Conservation (phyloP, 1,140 invertebrate species). For the honey bee (Apis mellifera) region DNA sequence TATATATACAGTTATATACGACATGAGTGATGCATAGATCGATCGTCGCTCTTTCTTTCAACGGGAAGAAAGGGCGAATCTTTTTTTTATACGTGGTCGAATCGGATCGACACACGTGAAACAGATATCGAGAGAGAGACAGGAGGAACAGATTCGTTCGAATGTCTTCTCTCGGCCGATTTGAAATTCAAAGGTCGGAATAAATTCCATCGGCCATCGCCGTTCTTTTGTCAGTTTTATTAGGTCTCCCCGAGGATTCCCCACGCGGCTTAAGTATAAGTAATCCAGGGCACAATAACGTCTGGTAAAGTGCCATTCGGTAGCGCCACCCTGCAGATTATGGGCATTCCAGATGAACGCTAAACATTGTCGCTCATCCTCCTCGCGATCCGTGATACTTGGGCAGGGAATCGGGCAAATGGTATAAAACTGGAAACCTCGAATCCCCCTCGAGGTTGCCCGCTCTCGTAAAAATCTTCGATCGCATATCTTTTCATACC, state of each 20-base stretch:
- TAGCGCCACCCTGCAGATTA: not conserved
- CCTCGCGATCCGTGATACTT: not conserved
- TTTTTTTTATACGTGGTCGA: not conserved
- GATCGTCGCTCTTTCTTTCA: too few relatives aligned
- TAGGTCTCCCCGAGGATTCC: conserved; percentile 20
- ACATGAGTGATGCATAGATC: too few relatives aligned
- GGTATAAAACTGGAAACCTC: not conserved
- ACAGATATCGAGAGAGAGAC: not conserved
- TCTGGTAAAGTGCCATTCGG: conserved; percentile 1
- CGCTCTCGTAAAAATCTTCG: not conserved
- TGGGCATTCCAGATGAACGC: not conserved
- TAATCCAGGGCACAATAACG: conserved; percentile 11
- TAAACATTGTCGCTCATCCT: not conserved
- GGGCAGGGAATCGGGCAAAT: not conserved
- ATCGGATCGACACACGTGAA: not conserved
- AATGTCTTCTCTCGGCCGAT: not conserved
- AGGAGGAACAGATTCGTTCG: not conserved
- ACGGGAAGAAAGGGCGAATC: not conserved
- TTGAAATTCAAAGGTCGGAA: conserved; percentile 39
- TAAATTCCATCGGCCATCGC: not conserved
- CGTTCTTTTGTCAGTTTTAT: conserved; percentile 12
- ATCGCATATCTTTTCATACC: not conserved
- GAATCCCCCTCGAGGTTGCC: not conserved
- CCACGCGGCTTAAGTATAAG: conserved; percentile 14
- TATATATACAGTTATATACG: not conserved